These are phyloP conservation scores for Tridacna crocea DNA, from an alignment of 2,888 invertebrate species.

Conservation along the genomic window DNA sequence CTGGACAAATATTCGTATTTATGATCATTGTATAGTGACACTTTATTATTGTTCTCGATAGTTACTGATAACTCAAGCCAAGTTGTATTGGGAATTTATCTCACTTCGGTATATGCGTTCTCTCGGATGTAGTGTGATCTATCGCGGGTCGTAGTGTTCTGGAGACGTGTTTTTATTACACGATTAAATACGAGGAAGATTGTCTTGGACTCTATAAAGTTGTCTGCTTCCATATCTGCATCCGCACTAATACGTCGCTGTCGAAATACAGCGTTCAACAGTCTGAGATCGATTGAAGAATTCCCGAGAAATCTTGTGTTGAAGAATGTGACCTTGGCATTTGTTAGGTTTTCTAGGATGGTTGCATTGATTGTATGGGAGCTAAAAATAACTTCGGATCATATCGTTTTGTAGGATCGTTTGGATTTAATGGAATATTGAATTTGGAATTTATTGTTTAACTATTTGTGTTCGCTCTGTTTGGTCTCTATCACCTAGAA, in stretches of 20 bases:
- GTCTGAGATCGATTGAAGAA: neutral
- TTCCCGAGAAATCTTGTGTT: constrained; percentile 6
- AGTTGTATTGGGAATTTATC: constrained; percentile 14
- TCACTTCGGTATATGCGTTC: constrained; percentile 11
- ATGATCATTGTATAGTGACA: neutral
- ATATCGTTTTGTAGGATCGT: too few relatives aligned
- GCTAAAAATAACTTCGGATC: too few relatives aligned
- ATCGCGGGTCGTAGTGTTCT: constrained; percentile 13
- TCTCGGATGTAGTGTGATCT: neutral
- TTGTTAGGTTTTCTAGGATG: constrained; percentile 3
- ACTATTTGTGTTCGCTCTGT: too few relatives aligned
- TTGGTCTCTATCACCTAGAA: neutral
- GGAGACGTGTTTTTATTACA: neutral
- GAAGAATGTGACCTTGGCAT: constrained; percentile 17
- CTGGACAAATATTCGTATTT: neutral
- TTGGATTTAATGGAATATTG: neutral
- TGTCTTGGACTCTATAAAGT: neutral
- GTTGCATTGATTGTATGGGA: neutral
- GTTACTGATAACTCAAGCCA: neutral
- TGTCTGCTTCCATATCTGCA: neutral
- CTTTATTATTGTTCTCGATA: neutral
- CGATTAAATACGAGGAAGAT: neutral
- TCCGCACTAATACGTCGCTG: neutral
- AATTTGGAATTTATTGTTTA: too few relatives aligned
- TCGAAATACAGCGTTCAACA: neutral